phyloP scores from a whole-genome alignment of 30 jellyfish, hydroid and myxozoan species.

The Aurelia aurita region DNA sequence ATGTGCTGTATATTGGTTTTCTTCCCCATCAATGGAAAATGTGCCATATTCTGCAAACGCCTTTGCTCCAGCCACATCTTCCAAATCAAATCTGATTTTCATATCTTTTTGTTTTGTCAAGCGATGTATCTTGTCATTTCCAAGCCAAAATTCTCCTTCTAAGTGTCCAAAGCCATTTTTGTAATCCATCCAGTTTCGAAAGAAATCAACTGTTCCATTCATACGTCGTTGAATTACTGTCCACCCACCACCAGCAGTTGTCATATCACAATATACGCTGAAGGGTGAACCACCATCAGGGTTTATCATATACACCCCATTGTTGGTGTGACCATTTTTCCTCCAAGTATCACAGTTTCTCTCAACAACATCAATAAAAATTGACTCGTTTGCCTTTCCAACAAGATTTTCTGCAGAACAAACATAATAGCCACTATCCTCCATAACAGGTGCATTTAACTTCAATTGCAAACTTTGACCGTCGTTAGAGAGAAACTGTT shows the following conservation, averaged over 20 bases:
- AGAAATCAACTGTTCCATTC: slow-evolving; percentile 49
- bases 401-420: slow-evolving; percentile 19
- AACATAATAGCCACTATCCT: slow-evolving; percentile 11
- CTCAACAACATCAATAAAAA: background rate
- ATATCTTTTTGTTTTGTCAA: slow-evolving; percentile 12
- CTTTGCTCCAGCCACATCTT: no score
- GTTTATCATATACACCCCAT: slow-evolving; percentile 24
- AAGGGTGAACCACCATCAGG: slow-evolving; percentile 38
- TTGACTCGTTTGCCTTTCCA: background rate
- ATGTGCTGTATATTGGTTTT: background rate
- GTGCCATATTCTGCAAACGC: background rate
- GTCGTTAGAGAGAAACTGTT: slow-evolving; percentile 11
- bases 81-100: background rate
- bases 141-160: slow-evolving; percentile 48
- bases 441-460: background rate
- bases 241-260: slow-evolving; percentile 53
- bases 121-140: slow-evolving; percentile 46
- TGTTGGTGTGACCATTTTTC: background rate
- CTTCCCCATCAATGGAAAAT: slow-evolving; percentile 27
- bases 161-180: slow-evolving; percentile 37
- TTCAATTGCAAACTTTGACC: background rate
- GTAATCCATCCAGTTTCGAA: slow-evolving; percentile 25
- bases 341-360: slow-evolving; percentile 12
- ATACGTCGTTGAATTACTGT: slow-evolving; percentile 54
- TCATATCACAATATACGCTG: slow-evolving; percentile 36